phyloP scores from a whole-genome alignment of 2,113 vertebrate species.

The Tyrannus savana region DNA sequence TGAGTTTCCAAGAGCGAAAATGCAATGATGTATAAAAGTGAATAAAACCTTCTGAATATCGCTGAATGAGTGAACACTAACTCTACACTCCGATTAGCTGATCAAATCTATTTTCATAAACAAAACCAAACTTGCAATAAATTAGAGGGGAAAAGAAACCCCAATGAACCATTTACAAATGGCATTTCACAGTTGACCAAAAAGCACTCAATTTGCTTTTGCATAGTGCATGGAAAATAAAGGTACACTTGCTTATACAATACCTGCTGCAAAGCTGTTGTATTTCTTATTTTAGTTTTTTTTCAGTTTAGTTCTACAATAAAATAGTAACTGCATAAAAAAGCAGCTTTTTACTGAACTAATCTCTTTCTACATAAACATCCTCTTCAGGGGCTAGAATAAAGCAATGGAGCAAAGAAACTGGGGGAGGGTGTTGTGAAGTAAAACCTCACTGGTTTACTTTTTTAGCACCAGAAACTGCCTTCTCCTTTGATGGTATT shows the following conservation, averaged over 20 bases:
- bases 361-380: neutral
- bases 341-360: neutral
- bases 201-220: neutral
- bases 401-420: neutral
- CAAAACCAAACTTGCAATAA: neutral
- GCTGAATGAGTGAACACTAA: neutral
- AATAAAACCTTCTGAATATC: conserved; percentile 1
- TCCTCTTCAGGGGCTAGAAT: neutral
- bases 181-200: neutral
- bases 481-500: neutral
- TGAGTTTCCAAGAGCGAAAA: conserved; percentile 47
- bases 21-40: conserved; percentile 43
- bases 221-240: neutral
- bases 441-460: neutral
- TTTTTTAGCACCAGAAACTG: neutral
- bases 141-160: neutral
- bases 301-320: neutral
- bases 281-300: neutral
- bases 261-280: neutral
- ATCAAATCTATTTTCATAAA: conserved; percentile 19
- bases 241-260: neutral
- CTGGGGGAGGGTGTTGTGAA: neutral
- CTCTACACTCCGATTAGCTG: neutral
- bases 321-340: neutral
- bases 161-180: neutral